Evolutionary conservation across 2,888 invertebrate species (phyloP), one percentile per base, ranked within the genome.

Genomic region (Nebria salina): DNA sequence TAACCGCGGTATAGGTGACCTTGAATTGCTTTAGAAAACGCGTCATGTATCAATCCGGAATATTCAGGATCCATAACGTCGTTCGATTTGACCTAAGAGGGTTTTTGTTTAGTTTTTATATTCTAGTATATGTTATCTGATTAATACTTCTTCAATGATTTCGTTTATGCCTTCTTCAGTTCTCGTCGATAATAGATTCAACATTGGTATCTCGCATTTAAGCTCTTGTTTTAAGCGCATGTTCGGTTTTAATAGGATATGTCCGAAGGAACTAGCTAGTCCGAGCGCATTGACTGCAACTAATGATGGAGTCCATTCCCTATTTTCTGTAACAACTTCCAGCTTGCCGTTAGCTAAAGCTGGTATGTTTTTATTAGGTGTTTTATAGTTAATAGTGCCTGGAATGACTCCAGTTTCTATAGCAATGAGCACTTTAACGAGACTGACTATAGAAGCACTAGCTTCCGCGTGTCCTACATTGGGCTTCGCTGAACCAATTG

Each of bases 391-490:
- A 76, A 99, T 90, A 88, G 98, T 99, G 5, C 92, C 94, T 2
- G 99, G 99, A 84, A 99, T 95, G 15, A 93, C 89, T 66, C 96
- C 95, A 81, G 92, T 90, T 89, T 99, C 97, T 95, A 99, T 97
- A 20, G 98, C 95, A 83, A 99, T 92, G 43, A 98, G 87, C 73
- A 97, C 93, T 89, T 98, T 98, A 11, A 96, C 96, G 83, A 98
- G 91, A 6, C 97, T 94, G 86, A 97, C 95, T 64, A 98, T 91
- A 20, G 96, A 96, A 65, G 96, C 94, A 0, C 95, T 94, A 1
- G 98, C 96, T 89, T 99, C 99, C 11, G 97, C 94, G 88, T 99
- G 99, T 0, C 99, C 99, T 94, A 98, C 97, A 89, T 98, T 98
- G 1, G 98, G 96, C 89, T 99, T 99, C 0, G 98, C 96, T 0